Evolutionary conservation across 2,797 vertebrate species (phyloP).

Genomic region (Arremon brunneinucha): DNA sequence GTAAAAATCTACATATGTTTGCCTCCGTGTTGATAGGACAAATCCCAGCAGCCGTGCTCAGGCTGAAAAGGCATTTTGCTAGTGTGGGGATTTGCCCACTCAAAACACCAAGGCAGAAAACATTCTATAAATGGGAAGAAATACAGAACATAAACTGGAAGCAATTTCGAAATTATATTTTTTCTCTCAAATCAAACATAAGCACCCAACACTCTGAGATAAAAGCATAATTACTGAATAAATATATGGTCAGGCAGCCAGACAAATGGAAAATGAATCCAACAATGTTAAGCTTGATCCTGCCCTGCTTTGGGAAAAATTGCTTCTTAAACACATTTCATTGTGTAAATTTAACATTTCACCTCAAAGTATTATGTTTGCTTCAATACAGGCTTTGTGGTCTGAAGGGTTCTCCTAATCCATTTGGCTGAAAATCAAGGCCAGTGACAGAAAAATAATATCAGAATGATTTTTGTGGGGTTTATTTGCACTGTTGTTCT

Average conservation of each 20-base stretch:
- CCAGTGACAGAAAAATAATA: neutral
- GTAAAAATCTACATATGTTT: neutral
- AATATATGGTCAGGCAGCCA: neutral
- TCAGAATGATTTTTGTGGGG: neutral
- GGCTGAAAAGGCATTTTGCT: neutral
- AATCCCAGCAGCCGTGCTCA: neutral
- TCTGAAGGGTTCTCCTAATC: neutral
- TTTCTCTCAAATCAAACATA: neutral
- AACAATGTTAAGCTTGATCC: neutral
- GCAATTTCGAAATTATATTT: neutral
- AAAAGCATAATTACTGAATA: neutral
- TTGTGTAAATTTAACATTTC: neutral
- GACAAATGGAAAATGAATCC: neutral
- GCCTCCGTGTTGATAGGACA: neutral
- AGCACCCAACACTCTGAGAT: neutral
- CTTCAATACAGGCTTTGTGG: neutral
- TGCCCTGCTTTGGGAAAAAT: neutral
- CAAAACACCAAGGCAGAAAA: neutral
- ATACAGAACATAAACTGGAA: neutral
- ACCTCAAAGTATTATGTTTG: neutral
- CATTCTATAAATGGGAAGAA: neutral
- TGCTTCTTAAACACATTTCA: neutral
- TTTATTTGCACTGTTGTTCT: neutral
- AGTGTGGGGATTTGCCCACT: neutral
- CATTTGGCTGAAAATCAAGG: slow-evolving; percentile 3